Percentiles rank a stretch among this genome's conserved stretches.
Evolutionary conservation across 2,888 invertebrate species (phyloP).

Genomic region (Himalopsyche japonica): DNA sequence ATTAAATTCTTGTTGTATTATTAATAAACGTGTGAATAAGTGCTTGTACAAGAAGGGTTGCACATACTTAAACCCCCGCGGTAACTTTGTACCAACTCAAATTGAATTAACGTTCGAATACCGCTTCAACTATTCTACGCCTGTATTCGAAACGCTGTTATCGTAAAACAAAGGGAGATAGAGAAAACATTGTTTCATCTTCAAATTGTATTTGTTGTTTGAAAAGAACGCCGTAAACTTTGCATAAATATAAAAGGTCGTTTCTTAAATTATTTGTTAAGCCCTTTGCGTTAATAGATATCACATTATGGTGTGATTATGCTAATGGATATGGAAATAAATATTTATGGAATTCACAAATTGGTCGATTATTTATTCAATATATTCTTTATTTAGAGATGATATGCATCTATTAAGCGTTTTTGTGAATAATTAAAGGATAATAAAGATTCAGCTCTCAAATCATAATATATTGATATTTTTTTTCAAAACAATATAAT

Average conservation of each 20-base stretch:
- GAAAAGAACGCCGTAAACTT: neutral
- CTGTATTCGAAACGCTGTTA: neutral
- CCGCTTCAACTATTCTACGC: neutral
- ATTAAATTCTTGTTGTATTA: too few species aligned
- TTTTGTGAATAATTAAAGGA: too few species aligned
- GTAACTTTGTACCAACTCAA: neutral
- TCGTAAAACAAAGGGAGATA: neutral
- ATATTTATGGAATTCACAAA: neutral
- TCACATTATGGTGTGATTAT: neutral
- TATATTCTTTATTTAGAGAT: neutral
- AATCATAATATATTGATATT: too few species aligned
- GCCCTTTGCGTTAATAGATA: neutral
- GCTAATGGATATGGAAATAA: neutral
- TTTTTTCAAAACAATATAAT: too few species aligned
- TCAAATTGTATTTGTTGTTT: neutral
- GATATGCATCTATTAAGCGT: too few species aligned
- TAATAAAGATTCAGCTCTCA: too few species aligned
- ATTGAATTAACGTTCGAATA: neutral
- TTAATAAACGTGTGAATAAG: neutral
- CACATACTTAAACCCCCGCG: neutral
- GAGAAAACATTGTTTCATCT: neutral
- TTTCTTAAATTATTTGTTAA: neutral
- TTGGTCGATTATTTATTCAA: neutral
- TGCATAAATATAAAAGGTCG: neutral
- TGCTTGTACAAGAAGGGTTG: neutral